A percentile compares a stretch with the other conserved stretches of the same genome.
Conservation (phyloP, 2,113 vertebrate species). For the Strix uralensis region DNA sequence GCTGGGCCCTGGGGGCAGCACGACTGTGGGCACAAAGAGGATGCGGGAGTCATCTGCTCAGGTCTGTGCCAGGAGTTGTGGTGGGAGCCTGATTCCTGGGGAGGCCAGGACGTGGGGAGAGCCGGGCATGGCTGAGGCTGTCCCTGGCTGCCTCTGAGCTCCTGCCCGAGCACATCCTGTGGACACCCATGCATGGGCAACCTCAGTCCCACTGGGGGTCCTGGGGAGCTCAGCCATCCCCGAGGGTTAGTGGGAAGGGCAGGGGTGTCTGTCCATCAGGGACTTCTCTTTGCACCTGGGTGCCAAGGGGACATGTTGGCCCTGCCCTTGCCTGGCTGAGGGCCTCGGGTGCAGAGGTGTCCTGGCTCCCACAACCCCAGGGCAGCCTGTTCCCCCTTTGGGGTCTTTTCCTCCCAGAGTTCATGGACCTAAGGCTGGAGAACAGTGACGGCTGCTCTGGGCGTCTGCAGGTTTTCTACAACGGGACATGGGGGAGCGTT, state of each 20-base stretch:
- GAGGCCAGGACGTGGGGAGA: accelerated
- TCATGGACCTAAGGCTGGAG: background rate
- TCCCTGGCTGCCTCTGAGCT: background rate
- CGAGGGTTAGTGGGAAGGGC: background rate
- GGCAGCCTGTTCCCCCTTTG: background rate
- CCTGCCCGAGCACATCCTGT: background rate
- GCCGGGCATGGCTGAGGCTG: accelerated
- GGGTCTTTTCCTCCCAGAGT: background rate
- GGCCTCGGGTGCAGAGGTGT: background rate
- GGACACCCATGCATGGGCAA: no score
- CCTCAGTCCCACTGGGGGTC: background rate
- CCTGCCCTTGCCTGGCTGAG: no score
- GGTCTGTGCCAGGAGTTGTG: background rate
- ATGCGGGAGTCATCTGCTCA: conserved; percentile 62
- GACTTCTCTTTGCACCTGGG: no score
- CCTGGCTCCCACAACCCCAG: background rate
- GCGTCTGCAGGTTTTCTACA: conserved; percentile 34
- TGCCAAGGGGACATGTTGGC: background rate
- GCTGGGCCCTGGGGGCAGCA: background rate
- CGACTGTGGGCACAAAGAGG: conserved; percentile 63
- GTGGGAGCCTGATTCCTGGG: background rate
- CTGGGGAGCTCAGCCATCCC: background rate
- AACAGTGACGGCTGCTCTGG: background rate
- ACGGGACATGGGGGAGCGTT: background rate
- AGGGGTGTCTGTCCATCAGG: no score